These are phyloP conservation scores for Protaetia brevitarsis DNA, from an alignment of 1,140 invertebrate genomes.

Conservation along the genomic window DNA sequence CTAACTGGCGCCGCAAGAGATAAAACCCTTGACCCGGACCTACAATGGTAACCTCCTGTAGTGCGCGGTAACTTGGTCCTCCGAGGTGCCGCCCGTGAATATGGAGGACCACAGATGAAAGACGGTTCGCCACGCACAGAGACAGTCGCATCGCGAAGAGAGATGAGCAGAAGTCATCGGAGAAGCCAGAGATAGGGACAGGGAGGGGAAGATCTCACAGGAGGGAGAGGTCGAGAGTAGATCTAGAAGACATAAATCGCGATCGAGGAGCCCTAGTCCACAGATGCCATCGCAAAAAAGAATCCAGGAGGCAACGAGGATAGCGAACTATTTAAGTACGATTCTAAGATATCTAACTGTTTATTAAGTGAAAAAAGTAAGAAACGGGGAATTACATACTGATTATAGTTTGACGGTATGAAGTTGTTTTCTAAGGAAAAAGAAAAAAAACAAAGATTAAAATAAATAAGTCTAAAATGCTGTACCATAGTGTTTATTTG, in stretches of 20 bases:
- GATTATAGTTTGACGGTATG: background rate
- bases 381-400: background rate
- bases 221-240: conserved; percentile 54
- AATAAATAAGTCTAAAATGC: too few relatives aligned
- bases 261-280: conserved; percentile 60
- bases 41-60: conserved; percentile 34
- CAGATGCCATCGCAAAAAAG: conserved; percentile 59
- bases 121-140: conserved; percentile 46
- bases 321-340: conserved; percentile 36
- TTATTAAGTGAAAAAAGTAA: background rate
- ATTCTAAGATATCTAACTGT: background rate
- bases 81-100: conserved; percentile 41
- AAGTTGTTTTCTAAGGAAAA: background rate
- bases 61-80: conserved; percentile 49
- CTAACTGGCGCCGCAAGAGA: conserved; percentile 59
- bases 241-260: conserved; percentile 58
- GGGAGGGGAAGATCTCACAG: conserved; percentile 53
- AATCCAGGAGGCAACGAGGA: conserved; percentile 50
- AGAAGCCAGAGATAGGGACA: conserved; percentile 49
- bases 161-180: conserved; percentile 45
- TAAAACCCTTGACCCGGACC: conserved; percentile 58
- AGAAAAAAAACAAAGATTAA: background rate
- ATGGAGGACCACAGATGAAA: conserved; percentile 30
- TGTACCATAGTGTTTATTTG: too few relatives aligned
- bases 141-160: conserved; percentile 48